Conservation (phyloP, 2,888 invertebrate species). For the Ochlodes sylvanus region DNA sequence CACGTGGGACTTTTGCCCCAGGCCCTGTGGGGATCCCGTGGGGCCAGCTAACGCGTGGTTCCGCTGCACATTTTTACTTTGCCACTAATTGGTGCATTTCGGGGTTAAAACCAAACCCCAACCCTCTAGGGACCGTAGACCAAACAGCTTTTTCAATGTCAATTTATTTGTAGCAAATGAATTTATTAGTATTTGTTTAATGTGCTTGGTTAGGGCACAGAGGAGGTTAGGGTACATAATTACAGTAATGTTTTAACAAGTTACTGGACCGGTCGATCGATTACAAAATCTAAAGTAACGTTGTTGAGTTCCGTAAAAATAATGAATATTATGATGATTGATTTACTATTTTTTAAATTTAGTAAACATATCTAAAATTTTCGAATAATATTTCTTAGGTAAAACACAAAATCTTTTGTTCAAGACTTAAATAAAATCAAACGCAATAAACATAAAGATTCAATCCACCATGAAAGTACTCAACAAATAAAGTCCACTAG, state of each 20-base stretch:
- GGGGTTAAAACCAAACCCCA: slow-evolving; percentile 69
- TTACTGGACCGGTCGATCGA: not conserved
- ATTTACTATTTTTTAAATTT: too few relatives aligned
- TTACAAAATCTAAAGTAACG: too few relatives aligned
- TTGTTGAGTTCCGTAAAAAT: too few relatives aligned
- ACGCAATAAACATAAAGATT: not conserved
- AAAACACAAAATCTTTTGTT: too few relatives aligned
- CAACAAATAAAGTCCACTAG: slow-evolving; percentile 15
- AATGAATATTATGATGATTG: too few relatives aligned
- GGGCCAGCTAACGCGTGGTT: slow-evolving; percentile 75
- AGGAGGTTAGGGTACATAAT: slow-evolving; percentile 13
- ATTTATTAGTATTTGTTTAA: slow-evolving; percentile 41
- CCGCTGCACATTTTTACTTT: slow-evolving; percentile 82
- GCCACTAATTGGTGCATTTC: slow-evolving; percentile 82
- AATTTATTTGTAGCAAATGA: slow-evolving; percentile 66
- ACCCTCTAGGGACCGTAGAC: slow-evolving; percentile 63
- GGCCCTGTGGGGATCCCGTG: slow-evolving; percentile 50
- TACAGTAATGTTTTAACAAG: slow-evolving; percentile 17
- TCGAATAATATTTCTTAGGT: too few relatives aligned
- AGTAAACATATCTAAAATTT: too few relatives aligned
- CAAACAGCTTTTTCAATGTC: slow-evolving; percentile 76
- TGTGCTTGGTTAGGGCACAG: slow-evolving; percentile 19
- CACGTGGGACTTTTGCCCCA: slow-evolving; percentile 69
- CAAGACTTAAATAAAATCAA: too few relatives aligned
- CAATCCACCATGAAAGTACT: not conserved